These are phyloP conservation scores for Drosophila prosaltans DNA, from an alignment of 1,140 invertebrate genomes.

Conservation along the genomic window DNA sequence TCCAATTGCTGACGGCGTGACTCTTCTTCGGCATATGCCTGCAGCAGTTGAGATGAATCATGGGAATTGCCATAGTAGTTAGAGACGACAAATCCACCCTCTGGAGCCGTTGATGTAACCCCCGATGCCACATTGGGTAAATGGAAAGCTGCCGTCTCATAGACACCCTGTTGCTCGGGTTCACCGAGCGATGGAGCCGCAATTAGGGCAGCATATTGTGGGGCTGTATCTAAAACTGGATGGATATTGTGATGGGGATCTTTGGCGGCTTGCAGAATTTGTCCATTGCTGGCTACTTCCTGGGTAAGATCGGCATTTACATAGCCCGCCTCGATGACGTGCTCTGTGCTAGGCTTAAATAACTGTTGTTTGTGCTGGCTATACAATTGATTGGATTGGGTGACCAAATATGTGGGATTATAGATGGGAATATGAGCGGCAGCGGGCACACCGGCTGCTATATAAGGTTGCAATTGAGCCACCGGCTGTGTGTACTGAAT, in stretches of 20 bases:
- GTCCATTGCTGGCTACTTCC: slow-evolving; percentile 80
- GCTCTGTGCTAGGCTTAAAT: slow-evolving; percentile 70
- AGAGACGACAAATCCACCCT: slow-evolving; percentile 77
- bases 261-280: slow-evolving; percentile 79
- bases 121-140: slow-evolving; percentile 60
- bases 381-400: slow-evolving; percentile 80
- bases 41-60: slow-evolving; percentile 67
- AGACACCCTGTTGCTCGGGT: slow-evolving; percentile 35
- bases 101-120: slow-evolving; percentile 43
- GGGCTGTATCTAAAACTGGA: slow-evolving; percentile 63
- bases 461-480: slow-evolving; percentile 53
- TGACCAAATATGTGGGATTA: slow-evolving; percentile 81
- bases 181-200: slow-evolving; percentile 68
- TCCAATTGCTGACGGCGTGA: slow-evolving; percentile 65
- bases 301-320: slow-evolving; percentile 76
- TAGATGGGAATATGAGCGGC: slow-evolving; percentile 77
- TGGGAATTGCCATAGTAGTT: slow-evolving; percentile 73
- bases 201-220: slow-evolving; percentile 76
- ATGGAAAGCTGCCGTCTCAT: slow-evolving; percentile 67
- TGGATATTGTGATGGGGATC: slow-evolving; percentile 77
- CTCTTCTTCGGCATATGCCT: slow-evolving; percentile 74
- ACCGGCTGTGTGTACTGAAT: slow-evolving; percentile 66
- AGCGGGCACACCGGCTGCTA: slow-evolving; percentile 55
- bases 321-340: slow-evolving; percentile 67
- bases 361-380: slow-evolving; percentile 79